A percentile compares a stretch with the other conserved stretches of the same genome.
These are phyloP conservation scores for Gyps fulvus DNA, from an alignment of 2,113 vertebrate genomes.

Conservation along the genomic window DNA sequence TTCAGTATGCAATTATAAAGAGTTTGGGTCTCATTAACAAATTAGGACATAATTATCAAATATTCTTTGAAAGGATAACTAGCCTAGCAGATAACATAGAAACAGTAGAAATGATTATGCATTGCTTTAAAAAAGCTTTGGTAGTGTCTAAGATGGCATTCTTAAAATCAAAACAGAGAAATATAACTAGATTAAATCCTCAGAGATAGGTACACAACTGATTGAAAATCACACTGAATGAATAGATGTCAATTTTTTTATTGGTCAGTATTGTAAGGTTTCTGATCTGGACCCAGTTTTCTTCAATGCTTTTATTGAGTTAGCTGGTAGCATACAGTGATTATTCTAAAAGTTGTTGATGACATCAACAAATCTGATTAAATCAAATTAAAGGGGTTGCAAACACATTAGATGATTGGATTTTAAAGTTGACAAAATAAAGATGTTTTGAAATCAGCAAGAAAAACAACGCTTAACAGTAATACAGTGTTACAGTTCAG, in stretches of 20 bases:
- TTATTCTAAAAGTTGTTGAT: not conserved
- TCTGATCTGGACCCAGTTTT: not conserved
- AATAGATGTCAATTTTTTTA: not conserved
- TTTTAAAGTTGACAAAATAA: not conserved
- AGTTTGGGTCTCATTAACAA: not conserved
- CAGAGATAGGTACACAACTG: not conserved
- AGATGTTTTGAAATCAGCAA: not conserved
- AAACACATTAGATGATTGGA: not conserved
- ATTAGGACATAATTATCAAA: not conserved
- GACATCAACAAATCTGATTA: not conserved
- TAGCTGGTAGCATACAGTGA: not conserved
- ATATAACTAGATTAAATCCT: not conserved
- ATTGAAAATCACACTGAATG: not conserved
- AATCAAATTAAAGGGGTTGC: not conserved
- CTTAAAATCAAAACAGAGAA: not conserved
- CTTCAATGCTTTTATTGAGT: not conserved
- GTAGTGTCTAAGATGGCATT: not conserved
- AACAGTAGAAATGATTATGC: not conserved
- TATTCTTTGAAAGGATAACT: not conserved
- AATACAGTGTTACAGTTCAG: not conserved
- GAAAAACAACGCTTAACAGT: not conserved
- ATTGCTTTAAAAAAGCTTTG: not conserved
- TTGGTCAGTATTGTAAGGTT: not conserved
- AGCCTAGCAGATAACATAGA: not conserved
- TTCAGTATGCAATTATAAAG: not conserved